Percentiles rank a stretch among this genome's conserved stretches.
Evolutionary conservation across 92 coral and sea anemone genomes (phyloP).

Genomic region (Ricordea florida): DNA sequence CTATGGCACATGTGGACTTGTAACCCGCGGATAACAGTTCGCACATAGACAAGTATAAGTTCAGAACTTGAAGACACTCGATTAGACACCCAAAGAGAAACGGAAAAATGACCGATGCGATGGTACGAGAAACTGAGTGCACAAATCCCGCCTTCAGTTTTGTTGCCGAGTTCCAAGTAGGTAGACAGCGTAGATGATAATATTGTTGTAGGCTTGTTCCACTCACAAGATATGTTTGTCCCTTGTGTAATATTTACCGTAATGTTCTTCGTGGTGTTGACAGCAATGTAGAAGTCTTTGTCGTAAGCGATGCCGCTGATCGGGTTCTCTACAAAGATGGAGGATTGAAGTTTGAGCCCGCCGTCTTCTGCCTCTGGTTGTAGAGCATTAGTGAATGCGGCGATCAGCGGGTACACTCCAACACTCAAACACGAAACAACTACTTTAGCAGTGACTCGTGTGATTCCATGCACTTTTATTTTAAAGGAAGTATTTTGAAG

Average conservation of each 20-base stretch:
- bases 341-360: not conserved
- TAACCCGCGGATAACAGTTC: constrained; percentile 57
- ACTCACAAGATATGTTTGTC: constrained; percentile 70
- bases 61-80: constrained; percentile 23
- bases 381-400: not conserved
- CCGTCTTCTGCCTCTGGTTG: not conserved
- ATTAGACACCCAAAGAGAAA: constrained; percentile 42
- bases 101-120: not conserved
- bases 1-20: constrained; percentile 58
- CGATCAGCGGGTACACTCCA: not conserved
- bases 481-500: constrained; percentile 19
- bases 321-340: constrained; percentile 14
- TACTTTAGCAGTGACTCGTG: not conserved
- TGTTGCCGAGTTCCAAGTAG: not conserved
- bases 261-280: not conserved
- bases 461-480: constrained; percentile 20
- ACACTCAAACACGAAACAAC: not conserved
- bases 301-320: not conserved
- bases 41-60: constrained; percentile 23
- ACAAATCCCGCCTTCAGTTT: constrained; percentile 54
- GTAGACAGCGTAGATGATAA: not conserved
- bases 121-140: constrained; percentile 3
- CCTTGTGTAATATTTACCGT: constrained; percentile 33
- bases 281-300: not conserved
- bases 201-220: constrained; percentile 27